Conservation (phyloP, 2,797 vertebrate species). For the Aphelocoma californica region DNA sequence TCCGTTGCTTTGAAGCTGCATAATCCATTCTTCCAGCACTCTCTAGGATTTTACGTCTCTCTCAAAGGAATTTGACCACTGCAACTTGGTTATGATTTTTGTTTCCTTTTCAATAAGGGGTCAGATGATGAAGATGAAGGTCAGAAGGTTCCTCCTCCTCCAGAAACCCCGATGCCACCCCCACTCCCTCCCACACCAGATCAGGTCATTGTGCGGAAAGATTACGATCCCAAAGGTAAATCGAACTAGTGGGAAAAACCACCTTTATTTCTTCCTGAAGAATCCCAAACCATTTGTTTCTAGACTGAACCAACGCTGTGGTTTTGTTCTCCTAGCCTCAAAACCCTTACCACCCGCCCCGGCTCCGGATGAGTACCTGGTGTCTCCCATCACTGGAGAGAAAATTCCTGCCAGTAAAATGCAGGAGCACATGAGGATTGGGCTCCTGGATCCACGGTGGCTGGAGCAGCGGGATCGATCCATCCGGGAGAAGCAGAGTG, state of each 20-base stretch:
- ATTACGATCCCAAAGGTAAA: constrained; percentile 97
- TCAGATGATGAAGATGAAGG: constrained; percentile 96
- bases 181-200: constrained; percentile 96
- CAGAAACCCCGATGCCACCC: constrained; percentile 95
- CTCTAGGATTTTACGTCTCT: neutral
- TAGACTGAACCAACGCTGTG: neutral
- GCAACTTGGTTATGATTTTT: neutral
- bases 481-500: constrained; percentile 94
- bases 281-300: neutral
- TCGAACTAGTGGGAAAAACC: neutral
- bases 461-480: constrained; percentile 95
- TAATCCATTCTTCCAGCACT: accelerated
- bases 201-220: constrained; percentile 97
- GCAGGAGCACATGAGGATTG: constrained; percentile 99
- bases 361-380: constrained; percentile 90
- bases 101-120: constrained; percentile 77
- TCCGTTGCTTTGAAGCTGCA: neutral
- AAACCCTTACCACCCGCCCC: constrained; percentile 81
- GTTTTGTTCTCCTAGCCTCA: constrained; percentile 78
- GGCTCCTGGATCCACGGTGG: constrained; percentile 96
- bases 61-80: neutral
- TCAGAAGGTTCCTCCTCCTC: constrained; percentile 91
- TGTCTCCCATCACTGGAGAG: constrained; percentile 98
- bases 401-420: constrained; percentile 98
- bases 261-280: neutral